These are phyloP conservation scores for Leptopilina syphax DNA, from an alignment of 2,888 invertebrate genomes.

Conservation along the genomic window DNA sequence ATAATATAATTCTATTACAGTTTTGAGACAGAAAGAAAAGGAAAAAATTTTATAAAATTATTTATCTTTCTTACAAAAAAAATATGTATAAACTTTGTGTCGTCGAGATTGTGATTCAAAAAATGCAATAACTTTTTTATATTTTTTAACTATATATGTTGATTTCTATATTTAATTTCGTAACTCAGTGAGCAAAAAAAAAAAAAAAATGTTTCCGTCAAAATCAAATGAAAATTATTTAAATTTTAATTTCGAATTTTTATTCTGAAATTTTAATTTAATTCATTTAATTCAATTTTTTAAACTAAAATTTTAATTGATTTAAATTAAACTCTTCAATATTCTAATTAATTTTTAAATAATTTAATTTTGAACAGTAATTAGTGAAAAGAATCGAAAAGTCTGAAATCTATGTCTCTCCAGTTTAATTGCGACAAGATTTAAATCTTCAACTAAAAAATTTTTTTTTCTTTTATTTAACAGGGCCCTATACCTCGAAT, in stretches of 20 bases:
- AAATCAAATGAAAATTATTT: too few relatives aligned
- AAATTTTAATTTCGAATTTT: too few relatives aligned
- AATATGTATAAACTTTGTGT: conserved; percentile 7
- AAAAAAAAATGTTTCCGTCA: too few relatives aligned
- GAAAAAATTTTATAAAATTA: conserved; percentile 6
- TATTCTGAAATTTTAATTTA: too few relatives aligned
- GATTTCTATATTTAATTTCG: conserved; percentile 16
- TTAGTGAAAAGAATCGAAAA: conserved; percentile 10
- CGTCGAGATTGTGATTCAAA: conserved; percentile 26
- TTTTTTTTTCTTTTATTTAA: neutral
- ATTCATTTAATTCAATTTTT: too few relatives aligned
- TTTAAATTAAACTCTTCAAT: too few relatives aligned
- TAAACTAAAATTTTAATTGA: too few relatives aligned
- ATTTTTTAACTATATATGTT: neutral
- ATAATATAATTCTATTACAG: conserved; percentile 7
- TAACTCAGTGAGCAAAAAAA: neutral
- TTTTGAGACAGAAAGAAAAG: neutral
- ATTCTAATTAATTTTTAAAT: too few relatives aligned
- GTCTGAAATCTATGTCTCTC: conserved; percentile 13
- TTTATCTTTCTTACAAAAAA: conserved; percentile 17
- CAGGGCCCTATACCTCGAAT: conserved; percentile 25
- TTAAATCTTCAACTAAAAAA: neutral
- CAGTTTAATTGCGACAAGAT: conserved; percentile 2
- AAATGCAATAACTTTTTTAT: conserved; percentile 28
- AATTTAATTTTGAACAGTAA: too few relatives aligned